Evolutionary conservation across 2,797 vertebrate species (phyloP), one percentile per base, ranked within the genome.

Genomic region (Cyclopterus lumpus): DNA sequence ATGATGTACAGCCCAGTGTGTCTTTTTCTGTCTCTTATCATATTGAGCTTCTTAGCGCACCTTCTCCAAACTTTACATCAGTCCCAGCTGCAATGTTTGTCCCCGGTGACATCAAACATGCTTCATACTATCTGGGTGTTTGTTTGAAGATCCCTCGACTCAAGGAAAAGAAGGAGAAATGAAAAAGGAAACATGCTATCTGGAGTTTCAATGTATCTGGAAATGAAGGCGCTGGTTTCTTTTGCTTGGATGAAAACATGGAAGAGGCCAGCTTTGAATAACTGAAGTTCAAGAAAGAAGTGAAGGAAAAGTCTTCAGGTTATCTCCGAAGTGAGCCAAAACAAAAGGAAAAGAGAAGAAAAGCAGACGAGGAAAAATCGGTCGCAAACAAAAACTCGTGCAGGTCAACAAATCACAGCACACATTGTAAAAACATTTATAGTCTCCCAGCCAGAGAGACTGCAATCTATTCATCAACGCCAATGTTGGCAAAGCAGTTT

Each of bases 131-230:
- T 66, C 75, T 78, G 77, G 51, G 54, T 72, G 70, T 70, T 77
- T 71, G 86, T 93, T 92, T 94, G 90, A 93, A 91, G 90, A 88
- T 87, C 73, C 42, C 82, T 85, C 48, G 22, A 82, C 73, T 77
- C 66, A 44, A 83, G 55, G 67, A 80, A 68, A 79, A 85, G 60
- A 76, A 9, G n/a, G 44, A 84, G 60, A 70, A 68, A 79, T 67
- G 26, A 53, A 26, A 48, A 22, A 83, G 81, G 84, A 80, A 88
- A 67, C 44, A 54, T 4, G 42, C 54, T 70, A 74, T 80, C 75
- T 84, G 67, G 57, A 73, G 65, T 67, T 79, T 63, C 68, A n/a
- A 18, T 46, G n/a, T 51, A 65, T 76, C 38, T 81, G 77, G 66
- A 79, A 71, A 61, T 38, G 53, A 80, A 64, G 65, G 36, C 70